Base-by-base conservation (phyloP, 2,797 vertebrate genomes). In the Acanthopagrus latus region DNA sequence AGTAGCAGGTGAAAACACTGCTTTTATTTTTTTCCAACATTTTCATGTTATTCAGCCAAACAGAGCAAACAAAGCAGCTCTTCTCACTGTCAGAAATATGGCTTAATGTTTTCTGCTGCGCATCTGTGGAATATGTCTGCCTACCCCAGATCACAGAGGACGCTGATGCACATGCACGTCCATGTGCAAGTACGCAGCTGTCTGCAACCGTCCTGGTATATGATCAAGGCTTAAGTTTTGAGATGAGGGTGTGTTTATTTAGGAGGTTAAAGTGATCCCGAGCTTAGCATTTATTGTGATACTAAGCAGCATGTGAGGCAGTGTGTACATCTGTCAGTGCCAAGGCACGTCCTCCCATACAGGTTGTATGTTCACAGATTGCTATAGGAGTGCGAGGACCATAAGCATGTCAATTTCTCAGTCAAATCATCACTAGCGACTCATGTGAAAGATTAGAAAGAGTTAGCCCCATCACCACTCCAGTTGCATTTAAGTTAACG, bases 241-340 rank as follows among this genome's bases (percentile, higher is more conserved):
- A 29, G 27, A 16, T 47, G 14, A 48, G 8, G 27, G 12, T 17
- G 18, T 64, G 68, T 66, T 38, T 76, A 29, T 71, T 63, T 57
- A 69, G 38, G 38, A 14, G 27, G 21, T 59, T 64, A 10, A 46
- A 59, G 21, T 41, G 47, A 74, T 59, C 27, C 41, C 21, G n/a
- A 8, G 58, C 71, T 80, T 56, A 21, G 47, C 16, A 41, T 60
- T 70, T 54, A 47, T 25, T 46, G 38, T 17, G 29, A 52, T 71
- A 55, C 47, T 29, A 20, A 59, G 7, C 69, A 71, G 47, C 48
- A 41, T 55, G 43, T 29, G 41, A 66, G 8, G 20, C 60, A 52
- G 60, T 46, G 64, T 1, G 46, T 64, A 43, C 47, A 60, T 71
- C 60, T 60, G 66, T 44, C 62, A 59, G 21, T 16, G 25, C 16